These are phyloP conservation scores for Halictus ligatus DNA, from an alignment of 2,888 invertebrate genomes.

Conservation along the genomic window DNA sequence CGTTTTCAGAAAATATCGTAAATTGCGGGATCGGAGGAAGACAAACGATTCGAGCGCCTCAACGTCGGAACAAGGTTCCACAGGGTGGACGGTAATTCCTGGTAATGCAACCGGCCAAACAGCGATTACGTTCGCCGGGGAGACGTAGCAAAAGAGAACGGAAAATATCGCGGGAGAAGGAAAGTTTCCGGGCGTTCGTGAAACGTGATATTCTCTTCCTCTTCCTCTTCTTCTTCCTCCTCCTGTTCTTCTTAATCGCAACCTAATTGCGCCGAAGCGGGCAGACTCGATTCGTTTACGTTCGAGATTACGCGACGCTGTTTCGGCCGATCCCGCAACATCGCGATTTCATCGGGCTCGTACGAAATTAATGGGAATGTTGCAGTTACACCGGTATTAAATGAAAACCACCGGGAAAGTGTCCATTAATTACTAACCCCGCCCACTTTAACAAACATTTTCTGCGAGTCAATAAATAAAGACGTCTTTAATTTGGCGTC, in stretches of 20 bases:
- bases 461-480: background rate
- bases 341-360: background rate
- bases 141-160: background rate
- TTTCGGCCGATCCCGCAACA: background rate
- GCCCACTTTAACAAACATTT: background rate
- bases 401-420: background rate
- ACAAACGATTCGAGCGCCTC: constrained; percentile 47
- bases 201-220: background rate
- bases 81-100: constrained; percentile 49
- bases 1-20: constrained; percentile 36
- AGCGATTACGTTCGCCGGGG: constrained; percentile 32
- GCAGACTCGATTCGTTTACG: constrained; percentile 4
- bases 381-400: background rate
- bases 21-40: constrained; percentile 29
- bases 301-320: background rate
- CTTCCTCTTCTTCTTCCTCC: background rate
- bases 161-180: constrained; percentile 21
- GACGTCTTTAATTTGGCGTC: background rate
- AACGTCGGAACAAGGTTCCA: constrained; percentile 47
- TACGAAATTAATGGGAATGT: background rate
- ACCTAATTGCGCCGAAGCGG: background rate
- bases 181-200: constrained; percentile 21
- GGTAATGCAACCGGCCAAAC: constrained; percentile 38
- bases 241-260: background rate
- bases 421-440: background rate